These are phyloP conservation scores for Melanophora roralis DNA, from an alignment of 2,888 invertebrate genomes.

Conservation along the genomic window DNA sequence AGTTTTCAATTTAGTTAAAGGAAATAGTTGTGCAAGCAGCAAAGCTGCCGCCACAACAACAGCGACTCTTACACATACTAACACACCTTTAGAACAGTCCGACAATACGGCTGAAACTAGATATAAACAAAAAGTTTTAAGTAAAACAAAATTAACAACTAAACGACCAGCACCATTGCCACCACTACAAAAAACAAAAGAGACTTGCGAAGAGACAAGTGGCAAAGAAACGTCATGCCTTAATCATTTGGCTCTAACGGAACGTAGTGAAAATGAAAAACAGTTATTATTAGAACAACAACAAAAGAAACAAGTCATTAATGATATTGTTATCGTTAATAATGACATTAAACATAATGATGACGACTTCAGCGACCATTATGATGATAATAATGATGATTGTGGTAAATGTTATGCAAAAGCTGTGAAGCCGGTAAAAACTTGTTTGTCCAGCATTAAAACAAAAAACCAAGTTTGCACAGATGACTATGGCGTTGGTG, in stretches of 20 bases:
- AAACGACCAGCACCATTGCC: constrained; percentile 13
- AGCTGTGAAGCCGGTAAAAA: constrained; percentile 61
- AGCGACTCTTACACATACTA: constrained; percentile 20
- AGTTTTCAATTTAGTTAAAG: constrained; percentile 57
- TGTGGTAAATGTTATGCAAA: constrained; percentile 43
- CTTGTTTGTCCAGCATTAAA: constrained; percentile 55
- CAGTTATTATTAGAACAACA: constrained; percentile 41
- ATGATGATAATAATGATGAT: constrained; percentile 19
- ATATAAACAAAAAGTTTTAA: constrained; percentile 63
- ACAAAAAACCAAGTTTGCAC: constrained; percentile 49
- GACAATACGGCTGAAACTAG: constrained; percentile 36
- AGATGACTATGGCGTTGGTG: constrained; percentile 46
- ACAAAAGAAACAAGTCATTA: background rate
- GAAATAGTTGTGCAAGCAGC: constrained; percentile 43
- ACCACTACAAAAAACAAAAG: constrained; percentile 4
- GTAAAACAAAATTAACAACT: constrained; percentile 58
- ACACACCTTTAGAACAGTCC: constrained; percentile 19
- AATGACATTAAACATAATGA: constrained; percentile 35
- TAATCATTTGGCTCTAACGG: constrained; percentile 25
- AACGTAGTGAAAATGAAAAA: constrained; percentile 50
- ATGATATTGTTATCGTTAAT: constrained; percentile 33
- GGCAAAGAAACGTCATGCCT: constrained; percentile 25
- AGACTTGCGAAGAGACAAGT: background rate
- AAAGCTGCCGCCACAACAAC: constrained; percentile 3
- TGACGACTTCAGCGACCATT: constrained; percentile 4